A percentile compares a stretch with the other conserved stretches of the same genome.
These are phyloP conservation scores for Cyphomyrmex costatus DNA, from an alignment of 1,140 invertebrate genomes.

Conservation along the genomic window DNA sequence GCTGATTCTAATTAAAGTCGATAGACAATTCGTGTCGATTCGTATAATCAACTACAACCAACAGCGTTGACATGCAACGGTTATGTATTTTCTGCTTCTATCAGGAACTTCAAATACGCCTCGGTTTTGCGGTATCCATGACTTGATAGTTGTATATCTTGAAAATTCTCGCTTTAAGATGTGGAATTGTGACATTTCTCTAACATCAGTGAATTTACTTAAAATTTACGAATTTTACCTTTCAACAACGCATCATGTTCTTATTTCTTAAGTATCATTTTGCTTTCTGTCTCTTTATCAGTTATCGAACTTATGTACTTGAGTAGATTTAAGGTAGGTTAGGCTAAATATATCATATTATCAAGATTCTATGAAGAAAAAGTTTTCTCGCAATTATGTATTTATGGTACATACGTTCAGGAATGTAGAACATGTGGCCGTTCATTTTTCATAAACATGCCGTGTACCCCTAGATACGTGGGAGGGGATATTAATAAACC, in stretches of 20 bases:
- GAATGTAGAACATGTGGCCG: not conserved
- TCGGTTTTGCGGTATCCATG: not conserved
- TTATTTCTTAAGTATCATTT: not conserved
- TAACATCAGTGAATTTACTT: not conserved
- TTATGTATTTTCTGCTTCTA: constrained; percentile 12
- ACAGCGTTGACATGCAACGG: constrained; percentile 37
- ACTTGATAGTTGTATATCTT: constrained; percentile 21
- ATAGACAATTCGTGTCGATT: constrained; percentile 59
- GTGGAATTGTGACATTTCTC: not conserved
- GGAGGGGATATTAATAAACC: constrained; percentile 45
- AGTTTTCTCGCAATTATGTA: constrained; percentile 14
- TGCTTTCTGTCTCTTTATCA: not conserved
- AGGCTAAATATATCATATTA: not conserved
- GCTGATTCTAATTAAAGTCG: constrained; percentile 75
- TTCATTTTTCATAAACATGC: constrained; percentile 40
- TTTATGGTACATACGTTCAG: constrained; percentile 35
- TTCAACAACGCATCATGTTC: not conserved
- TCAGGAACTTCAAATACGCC: not conserved
- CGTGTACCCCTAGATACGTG: not conserved
- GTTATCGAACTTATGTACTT: not conserved
- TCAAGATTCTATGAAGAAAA: constrained; percentile 16
- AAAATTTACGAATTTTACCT: not conserved
- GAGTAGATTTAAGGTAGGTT: not conserved
- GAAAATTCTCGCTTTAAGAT: not conserved
- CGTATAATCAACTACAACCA: constrained; percentile 37